Percentiles rank a stretch among this genome's conserved stretches.
These are phyloP conservation scores for Uria lomvia DNA, from an alignment of 2,113 vertebrate genomes.

Conservation along the genomic window DNA sequence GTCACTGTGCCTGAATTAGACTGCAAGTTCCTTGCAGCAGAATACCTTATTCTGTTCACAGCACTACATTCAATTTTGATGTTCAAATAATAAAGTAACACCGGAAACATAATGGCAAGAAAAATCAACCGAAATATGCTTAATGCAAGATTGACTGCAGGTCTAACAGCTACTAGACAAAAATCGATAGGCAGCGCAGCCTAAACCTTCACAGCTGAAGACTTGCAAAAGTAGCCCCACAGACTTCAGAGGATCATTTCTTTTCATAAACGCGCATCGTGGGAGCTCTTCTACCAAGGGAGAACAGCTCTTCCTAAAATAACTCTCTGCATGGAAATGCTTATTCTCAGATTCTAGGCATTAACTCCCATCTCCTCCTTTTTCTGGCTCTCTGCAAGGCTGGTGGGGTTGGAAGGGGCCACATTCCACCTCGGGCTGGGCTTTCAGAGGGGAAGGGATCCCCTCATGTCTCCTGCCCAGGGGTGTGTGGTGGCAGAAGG, in stretches of 20 bases:
- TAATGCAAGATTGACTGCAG: background rate
- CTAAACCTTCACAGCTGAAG: background rate
- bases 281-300: background rate
- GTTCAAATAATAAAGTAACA: background rate
- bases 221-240: background rate
- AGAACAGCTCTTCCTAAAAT: constrained; percentile 29
- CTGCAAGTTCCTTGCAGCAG: background rate
- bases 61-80: background rate
- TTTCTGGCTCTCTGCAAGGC: background rate
- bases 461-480: accelerated
- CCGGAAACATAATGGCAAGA: background rate
- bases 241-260: background rate
- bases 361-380: background rate
- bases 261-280: background rate
- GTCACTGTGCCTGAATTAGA: constrained; percentile 36
- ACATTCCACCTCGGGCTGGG: accelerated
- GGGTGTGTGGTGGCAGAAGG: background rate
- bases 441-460: background rate
- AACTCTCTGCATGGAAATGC: background rate
- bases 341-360: background rate
- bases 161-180: background rate
- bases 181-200: background rate
- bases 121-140: background rate
- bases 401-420: background rate
- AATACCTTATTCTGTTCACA: constrained; percentile 37